Evolutionary conservation across 2,113 vertebrate species (phyloP).

Genomic region (Spheniscus mendiculus): DNA sequence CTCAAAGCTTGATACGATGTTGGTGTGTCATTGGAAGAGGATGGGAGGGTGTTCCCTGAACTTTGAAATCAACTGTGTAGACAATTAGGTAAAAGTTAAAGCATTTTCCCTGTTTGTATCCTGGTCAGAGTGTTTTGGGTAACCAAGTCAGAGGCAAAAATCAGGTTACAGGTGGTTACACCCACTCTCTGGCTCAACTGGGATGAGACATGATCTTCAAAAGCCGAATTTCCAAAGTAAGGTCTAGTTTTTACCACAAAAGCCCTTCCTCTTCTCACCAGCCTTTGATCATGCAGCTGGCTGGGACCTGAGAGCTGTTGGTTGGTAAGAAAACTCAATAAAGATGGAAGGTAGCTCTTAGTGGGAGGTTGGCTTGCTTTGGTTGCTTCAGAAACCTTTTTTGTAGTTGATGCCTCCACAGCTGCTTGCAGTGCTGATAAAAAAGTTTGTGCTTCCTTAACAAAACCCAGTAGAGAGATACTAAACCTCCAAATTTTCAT

Average conservation of each 20-base stretch:
- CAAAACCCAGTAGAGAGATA: background rate
- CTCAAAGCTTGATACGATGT: background rate
- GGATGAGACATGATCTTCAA: background rate
- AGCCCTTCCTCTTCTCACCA: background rate
- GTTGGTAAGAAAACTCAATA: background rate
- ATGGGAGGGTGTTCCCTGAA: slow-evolving; percentile 1
- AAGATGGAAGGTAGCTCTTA: background rate
- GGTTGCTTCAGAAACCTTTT: background rate
- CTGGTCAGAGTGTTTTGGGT: background rate
- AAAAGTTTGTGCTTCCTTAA: background rate
- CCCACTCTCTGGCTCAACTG: background rate
- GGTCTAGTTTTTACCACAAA: background rate
- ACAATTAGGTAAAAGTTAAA: background rate
- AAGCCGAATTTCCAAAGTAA: background rate
- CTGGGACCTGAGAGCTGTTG: background rate
- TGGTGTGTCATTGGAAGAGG: background rate
- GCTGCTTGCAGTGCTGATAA: background rate
- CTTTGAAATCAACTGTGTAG: background rate
- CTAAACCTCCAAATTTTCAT: background rate
- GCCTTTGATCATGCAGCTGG: background rate
- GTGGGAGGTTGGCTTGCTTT: background rate
- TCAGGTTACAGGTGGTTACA: background rate
- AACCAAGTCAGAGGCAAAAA: background rate
- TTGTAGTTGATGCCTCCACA: background rate
- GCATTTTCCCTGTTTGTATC: background rate